Percentiles rank a stretch among this genome's conserved stretches.
Conservation (phyloP, 2,113 vertebrate genomes). For the Rhinoptilus africanus region DNA sequence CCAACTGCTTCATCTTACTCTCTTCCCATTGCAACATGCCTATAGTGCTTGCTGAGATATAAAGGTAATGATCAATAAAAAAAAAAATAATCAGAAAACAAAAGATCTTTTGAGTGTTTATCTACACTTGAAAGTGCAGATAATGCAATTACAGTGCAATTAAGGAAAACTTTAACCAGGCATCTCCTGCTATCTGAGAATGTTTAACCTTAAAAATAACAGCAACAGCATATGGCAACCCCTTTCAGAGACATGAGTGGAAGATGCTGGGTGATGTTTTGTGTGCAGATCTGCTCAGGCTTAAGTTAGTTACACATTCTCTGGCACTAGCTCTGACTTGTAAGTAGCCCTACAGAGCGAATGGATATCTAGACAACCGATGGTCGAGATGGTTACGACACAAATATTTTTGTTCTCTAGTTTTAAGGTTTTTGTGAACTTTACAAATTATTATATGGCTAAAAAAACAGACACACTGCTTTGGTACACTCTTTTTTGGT, state of each 20-base stretch:
- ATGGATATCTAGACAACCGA: background rate
- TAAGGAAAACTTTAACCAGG: background rate
- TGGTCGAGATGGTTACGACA: background rate
- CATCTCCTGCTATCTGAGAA: background rate
- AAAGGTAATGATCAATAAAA: background rate
- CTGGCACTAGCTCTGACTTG: background rate
- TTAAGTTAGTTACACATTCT: background rate
- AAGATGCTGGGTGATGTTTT: background rate
- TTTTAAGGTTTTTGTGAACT: background rate
- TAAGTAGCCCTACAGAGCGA: background rate
- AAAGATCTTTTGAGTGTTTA: background rate
- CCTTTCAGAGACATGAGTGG: background rate
- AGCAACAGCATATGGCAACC: background rate
- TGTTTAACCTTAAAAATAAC: background rate
- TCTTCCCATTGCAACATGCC: background rate
- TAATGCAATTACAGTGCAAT: background rate
- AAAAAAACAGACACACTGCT: background rate
- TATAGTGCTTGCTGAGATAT: background rate
- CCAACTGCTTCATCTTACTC: background rate
- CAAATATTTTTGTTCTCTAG: background rate
- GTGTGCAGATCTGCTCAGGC: background rate
- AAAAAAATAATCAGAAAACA: background rate
- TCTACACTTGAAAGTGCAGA: background rate
- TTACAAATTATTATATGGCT: background rate
- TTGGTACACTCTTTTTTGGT: background rate